Evolutionary conservation across 2,797 vertebrate species (phyloP).

Genomic region (Forpus xanthops): DNA sequence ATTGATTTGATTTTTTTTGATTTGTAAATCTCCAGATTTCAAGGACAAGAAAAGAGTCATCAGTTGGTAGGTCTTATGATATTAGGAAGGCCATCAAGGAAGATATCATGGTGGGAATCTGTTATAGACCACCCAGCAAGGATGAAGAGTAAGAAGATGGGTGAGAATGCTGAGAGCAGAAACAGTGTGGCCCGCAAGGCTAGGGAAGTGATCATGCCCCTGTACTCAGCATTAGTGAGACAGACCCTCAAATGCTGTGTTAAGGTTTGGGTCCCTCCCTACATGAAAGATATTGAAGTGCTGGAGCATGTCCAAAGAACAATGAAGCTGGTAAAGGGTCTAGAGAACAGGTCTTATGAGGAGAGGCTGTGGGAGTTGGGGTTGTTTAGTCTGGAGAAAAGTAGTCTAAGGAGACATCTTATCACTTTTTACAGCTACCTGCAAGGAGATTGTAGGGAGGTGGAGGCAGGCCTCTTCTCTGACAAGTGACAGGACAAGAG

Average conservation of each 20-base stretch:
- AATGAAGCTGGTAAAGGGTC: background rate
- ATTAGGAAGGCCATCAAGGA: background rate
- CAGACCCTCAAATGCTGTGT: background rate
- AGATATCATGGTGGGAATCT: background rate
- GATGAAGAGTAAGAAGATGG: background rate
- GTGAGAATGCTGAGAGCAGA: background rate
- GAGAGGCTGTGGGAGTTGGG: background rate
- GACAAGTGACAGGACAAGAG: background rate
- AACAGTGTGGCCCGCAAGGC: background rate
- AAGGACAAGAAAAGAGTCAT: background rate
- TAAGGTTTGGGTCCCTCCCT: background rate
- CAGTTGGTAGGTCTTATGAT: background rate
- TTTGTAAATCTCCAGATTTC: background rate
- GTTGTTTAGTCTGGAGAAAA: background rate
- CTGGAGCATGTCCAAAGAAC: background rate
- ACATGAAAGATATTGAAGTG: background rate
- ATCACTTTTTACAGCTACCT: background rate
- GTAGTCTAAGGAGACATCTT: background rate
- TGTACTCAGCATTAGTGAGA: background rate
- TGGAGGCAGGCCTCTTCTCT: background rate
- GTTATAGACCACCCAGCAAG: rapidly evolving
- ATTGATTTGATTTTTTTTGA: background rate
- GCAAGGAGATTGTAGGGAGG: background rate
- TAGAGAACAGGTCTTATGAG: background rate
- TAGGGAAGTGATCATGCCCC: background rate